Conservation (phyloP, 2,113 vertebrate species). For the Falco punctatus region DNA sequence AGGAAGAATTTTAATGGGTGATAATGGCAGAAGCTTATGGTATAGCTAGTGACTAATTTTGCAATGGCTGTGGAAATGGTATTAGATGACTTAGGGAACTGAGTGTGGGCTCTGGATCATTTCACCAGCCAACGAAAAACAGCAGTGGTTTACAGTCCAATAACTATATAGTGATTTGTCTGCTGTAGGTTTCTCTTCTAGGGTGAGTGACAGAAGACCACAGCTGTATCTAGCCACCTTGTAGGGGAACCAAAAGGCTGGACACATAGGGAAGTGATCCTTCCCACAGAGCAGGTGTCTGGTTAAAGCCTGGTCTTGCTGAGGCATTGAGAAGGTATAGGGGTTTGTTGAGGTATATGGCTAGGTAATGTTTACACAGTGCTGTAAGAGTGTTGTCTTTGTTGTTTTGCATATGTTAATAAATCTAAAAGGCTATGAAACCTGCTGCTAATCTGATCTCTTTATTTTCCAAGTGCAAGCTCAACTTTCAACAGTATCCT, state of each 20-base stretch:
- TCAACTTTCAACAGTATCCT: neutral
- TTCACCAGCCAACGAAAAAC: neutral
- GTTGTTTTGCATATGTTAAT: neutral
- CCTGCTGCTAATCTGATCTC: neutral
- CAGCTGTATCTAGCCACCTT: neutral
- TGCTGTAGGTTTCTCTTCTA: neutral
- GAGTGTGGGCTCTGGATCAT: neutral
- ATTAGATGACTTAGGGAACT: neutral
- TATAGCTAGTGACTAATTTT: neutral
- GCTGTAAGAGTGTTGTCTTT: neutral
- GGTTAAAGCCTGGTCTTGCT: neutral
- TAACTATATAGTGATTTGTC: neutral
- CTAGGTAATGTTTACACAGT: neutral
- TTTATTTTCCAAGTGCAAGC: neutral
- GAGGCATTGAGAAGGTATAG: neutral
- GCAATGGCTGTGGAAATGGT: neutral
- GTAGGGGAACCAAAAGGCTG: neutral
- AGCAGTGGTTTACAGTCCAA: neutral
- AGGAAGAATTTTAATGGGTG: conserved; percentile 57
- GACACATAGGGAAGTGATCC: fast-evolving
- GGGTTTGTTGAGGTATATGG: neutral
- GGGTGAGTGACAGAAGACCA: neutral
- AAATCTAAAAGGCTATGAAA: neutral
- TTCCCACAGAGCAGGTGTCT: neutral
- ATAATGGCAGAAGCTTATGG: conserved; percentile 32